A percentile compares a stretch with the other conserved stretches of the same genome.
phyloP scores from a whole-genome alignment of 2,113 vertebrate species.

The Dromas ardeola region DNA sequence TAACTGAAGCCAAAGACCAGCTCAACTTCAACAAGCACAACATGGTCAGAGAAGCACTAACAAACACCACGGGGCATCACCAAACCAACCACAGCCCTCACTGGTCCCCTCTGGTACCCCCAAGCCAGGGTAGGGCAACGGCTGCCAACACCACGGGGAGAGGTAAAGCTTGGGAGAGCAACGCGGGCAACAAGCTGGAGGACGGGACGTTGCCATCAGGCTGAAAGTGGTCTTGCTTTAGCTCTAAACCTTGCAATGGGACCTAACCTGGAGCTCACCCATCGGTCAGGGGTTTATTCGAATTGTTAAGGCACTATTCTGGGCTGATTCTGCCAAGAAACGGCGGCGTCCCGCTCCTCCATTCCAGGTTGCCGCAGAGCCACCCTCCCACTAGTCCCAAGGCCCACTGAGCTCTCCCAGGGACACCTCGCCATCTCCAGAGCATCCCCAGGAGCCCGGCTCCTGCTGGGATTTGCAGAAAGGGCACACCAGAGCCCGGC shows the following conservation, averaged over 20 bases:
- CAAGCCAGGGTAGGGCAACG: neutral
- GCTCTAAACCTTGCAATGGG: neutral
- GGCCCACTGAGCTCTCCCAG: neutral
- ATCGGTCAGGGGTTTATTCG: neutral
- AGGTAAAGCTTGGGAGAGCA: neutral
- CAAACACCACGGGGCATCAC: rapidly evolving
- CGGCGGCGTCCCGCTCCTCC: neutral
- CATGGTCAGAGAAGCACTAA: neutral
- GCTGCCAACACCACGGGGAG: neutral
- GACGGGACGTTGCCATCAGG: neutral
- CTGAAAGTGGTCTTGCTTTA: neutral
- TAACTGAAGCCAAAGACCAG: neutral
- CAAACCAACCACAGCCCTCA: neutral
- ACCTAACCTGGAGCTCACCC: neutral
- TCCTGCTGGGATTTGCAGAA: neutral
- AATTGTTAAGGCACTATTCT: conserved; percentile 68
- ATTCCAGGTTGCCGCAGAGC: neutral
- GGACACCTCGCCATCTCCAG: neutral
- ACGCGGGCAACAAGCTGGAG: rapidly evolving
- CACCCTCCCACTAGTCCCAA: neutral
- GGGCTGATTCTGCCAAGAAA: neutral
- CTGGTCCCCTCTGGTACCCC: neutral
- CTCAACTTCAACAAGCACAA: neutral
- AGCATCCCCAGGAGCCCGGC: neutral
- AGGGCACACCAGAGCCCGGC: neutral